phyloP scores from a whole-genome alignment of 2,797 vertebrate species.

The Mastacembelus armatus region DNA sequence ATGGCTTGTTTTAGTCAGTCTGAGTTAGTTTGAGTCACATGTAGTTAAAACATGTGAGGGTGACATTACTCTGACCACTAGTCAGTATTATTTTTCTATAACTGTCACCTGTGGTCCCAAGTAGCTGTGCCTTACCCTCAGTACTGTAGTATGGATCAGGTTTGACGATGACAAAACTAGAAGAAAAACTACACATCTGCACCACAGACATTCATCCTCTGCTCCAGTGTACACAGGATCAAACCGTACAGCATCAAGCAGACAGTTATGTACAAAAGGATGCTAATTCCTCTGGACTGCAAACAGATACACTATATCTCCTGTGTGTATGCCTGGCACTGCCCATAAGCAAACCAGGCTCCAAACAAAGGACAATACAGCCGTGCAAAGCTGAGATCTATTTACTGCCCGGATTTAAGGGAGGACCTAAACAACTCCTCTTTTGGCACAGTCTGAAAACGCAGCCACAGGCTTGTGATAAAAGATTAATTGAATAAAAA shows the following conservation, averaged over 20 bases:
- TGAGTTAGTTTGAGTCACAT: no score
- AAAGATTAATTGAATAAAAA: constrained; percentile 78
- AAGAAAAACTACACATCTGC: constrained; percentile 4
- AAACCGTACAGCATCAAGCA: constrained; percentile 53
- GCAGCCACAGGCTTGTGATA: constrained; percentile 65
- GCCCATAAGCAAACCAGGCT: constrained; percentile 28
- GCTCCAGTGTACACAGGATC: constrained; percentile 32
- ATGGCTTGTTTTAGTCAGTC: no score
- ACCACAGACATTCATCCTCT: background rate
- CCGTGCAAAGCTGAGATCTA: constrained; percentile 39
- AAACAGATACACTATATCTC: constrained; percentile 38
- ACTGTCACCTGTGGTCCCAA: no score
- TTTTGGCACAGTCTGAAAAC: constrained; percentile 55
- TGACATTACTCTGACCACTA: no score
- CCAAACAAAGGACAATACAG: constrained; percentile 49
- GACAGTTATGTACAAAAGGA: constrained; percentile 56
- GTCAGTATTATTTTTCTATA: no score
- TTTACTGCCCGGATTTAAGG: constrained; percentile 50
- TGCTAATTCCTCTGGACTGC: constrained; percentile 59
- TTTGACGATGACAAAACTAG: constrained; percentile 18
- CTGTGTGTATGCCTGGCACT: constrained; percentile 43
- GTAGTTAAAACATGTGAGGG: no score
- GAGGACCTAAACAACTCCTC: constrained; percentile 52
- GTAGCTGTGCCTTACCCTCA: no score
- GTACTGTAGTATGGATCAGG: no score